These are phyloP conservation scores for Lycaon pictus DNA, from an alignment of 2,113 vertebrate genomes.

Conservation along the genomic window DNA sequence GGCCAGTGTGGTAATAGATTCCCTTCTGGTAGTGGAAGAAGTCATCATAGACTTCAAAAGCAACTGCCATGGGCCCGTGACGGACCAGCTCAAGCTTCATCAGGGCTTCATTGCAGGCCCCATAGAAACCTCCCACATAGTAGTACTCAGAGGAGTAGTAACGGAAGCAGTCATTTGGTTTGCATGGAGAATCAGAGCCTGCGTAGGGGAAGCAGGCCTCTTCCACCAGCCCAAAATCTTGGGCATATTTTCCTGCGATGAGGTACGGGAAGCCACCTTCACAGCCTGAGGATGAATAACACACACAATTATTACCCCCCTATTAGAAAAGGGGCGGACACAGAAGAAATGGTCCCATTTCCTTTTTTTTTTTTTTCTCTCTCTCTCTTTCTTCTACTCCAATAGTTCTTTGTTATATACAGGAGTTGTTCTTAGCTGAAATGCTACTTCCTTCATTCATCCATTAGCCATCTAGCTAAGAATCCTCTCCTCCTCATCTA, in stretches of 20 bases:
- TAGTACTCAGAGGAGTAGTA: slow-evolving; percentile 92
- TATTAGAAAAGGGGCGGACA: not conserved
- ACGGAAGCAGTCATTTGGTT: slow-evolving; percentile 86
- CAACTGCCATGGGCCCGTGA: slow-evolving; percentile 92
- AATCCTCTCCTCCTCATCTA: not conserved
- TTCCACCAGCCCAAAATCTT: slow-evolving; percentile 97
- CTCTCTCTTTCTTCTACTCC: not conserved
- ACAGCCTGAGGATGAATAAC: slow-evolving; percentile 89
- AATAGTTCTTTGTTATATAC: not conserved
- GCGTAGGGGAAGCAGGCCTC: slow-evolving; percentile 94
- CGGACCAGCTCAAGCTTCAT: slow-evolving; percentile 95
- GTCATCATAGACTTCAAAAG: slow-evolving; percentile 96
- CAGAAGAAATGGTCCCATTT: not conserved
- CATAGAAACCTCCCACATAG: slow-evolving; percentile 98
- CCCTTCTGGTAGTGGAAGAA: slow-evolving; percentile 93
- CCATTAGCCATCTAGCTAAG: not conserved
- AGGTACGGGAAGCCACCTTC: slow-evolving; percentile 97
- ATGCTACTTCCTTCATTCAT: not conserved
- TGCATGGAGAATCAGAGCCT: slow-evolving; percentile 88
- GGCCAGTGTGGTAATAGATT: slow-evolving; percentile 96
- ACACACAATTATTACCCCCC: not conserved
- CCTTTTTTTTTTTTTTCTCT: not conserved
- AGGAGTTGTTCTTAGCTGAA: not conserved
- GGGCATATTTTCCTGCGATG: slow-evolving; percentile 93
- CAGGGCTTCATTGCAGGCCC: slow-evolving; percentile 94